Evolutionary conservation across 2,797 vertebrate species (phyloP).

Genomic region (Coilia nasus): DNA sequence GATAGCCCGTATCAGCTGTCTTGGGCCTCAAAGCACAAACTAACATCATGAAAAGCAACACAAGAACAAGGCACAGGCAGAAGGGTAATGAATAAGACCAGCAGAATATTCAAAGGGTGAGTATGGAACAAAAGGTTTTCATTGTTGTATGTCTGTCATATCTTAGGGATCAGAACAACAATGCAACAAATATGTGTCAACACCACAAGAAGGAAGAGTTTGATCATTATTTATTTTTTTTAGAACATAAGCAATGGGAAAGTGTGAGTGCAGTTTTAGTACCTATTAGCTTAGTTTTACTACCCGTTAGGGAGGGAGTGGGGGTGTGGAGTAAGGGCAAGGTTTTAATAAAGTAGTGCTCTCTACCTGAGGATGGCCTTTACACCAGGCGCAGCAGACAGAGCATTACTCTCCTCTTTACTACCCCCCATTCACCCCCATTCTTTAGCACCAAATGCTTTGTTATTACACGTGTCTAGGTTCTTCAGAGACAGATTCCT

Average conservation of each 20-base stretch:
- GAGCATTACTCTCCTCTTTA: constrained; percentile 15
- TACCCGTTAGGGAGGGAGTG: neutral
- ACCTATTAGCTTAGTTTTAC: no score
- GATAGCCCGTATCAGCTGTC: constrained; percentile 40
- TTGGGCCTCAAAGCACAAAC: constrained; percentile 25
- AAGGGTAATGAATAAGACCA: neutral
- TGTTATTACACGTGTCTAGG: neutral
- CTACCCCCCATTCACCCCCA: neutral
- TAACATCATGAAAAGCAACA: neutral
- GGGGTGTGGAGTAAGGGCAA: neutral
- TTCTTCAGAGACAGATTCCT: neutral
- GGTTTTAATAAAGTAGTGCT: neutral
- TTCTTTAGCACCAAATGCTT: neutral
- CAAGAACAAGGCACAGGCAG: neutral
- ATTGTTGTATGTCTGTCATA: neutral
- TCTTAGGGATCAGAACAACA: neutral
- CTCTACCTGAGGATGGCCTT: neutral
- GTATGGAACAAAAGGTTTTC: neutral
- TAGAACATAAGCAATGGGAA: no score
- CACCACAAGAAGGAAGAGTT: neutral
- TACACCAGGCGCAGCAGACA: constrained; percentile 25
- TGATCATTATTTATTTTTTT: no score
- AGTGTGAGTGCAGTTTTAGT: no score
- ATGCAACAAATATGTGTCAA: neutral
- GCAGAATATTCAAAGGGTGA: neutral